Percentiles rank a stretch among this genome's conserved stretches.
These are phyloP conservation scores for Catharus ustulatus DNA, from an alignment of 2,797 vertebrate genomes.

Conservation along the genomic window DNA sequence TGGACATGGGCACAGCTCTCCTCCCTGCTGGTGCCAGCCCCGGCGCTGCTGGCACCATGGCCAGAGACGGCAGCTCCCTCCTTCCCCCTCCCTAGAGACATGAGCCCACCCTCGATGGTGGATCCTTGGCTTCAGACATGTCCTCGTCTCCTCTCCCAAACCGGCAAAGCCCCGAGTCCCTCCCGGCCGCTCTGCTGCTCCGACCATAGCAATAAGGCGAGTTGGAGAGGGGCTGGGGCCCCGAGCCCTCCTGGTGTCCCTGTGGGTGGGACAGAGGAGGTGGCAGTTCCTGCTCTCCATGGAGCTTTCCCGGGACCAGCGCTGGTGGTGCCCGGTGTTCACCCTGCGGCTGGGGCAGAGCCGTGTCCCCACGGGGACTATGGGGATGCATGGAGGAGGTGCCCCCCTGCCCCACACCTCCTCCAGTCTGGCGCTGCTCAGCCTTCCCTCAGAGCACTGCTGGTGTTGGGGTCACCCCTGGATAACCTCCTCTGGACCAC, in stretches of 20 bases:
- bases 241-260: accelerated
- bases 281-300: neutral
- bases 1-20: neutral
- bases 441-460: neutral
- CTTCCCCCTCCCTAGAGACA: neutral
- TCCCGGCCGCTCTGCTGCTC: conserved; percentile 17
- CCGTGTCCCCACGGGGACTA: neutral
- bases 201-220: conserved; percentile 72
- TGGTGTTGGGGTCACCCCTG: neutral
- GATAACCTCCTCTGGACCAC: neutral
- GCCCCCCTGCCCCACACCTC: neutral
- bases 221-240: conserved; percentile 3
- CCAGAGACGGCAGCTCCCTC: conserved; percentile 13
- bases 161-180: neutral
- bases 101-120: neutral
- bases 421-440: neutral
- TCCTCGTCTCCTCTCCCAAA: neutral
- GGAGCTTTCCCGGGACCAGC: neutral
- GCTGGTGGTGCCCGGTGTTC: neutral
- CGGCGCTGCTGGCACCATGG: neutral
- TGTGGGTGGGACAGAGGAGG: neutral
- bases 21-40: neutral
- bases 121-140: neutral
- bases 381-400: neutral
- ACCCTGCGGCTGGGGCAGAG: neutral